Base-by-base conservation (phyloP, 2,888 invertebrate species). In the Apotomis betuletana region DNA sequence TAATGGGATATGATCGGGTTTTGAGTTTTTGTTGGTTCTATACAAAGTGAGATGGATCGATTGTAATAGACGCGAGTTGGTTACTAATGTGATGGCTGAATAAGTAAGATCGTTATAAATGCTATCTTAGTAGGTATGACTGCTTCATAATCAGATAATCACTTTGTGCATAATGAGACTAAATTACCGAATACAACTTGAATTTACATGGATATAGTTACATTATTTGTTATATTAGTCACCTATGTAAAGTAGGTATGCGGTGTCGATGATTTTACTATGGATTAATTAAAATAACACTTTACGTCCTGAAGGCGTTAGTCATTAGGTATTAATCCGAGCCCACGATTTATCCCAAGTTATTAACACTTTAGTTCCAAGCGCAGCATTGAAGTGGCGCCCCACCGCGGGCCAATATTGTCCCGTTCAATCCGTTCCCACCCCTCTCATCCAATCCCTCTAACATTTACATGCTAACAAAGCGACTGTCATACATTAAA, bases 401-500 rank as follows among this genome's bases (percentile, higher is more conserved):
- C 91, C 92, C 88, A 88, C 78, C 77, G 92, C 79, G 88, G 81
- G 82, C 78, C 86, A 87, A 88, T 88, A 90, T 88, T 88, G 87
- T 81, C 77, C 75, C 80, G 77, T 74, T 74, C 75, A 65, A 44
- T 52, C 78, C 62, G 84, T 91, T 91, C 92, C 90, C 91, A 92
- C 90, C 91, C 88, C 89, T 86, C 90, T 88, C 76, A 78, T 81
- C 80, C 81, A 84, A 81, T 80, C 82, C 80, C 81, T 78, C 79
- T 80, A 81, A 85, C 88, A 92, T 92, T 92, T 91, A 87, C 91
- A 91, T 91, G 86, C 85, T 84, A 72, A 91, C 89, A 92, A 90
- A 89, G 87, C 89, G 83, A 88, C 89, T 92, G 92, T 92, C 92
- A 89, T 87, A 88, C 85, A 89, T 89, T 89, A 91, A 91, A 91